Evolutionary conservation across 2,113 vertebrate genomes (phyloP), one percentile per base, ranked within the genome.

Genomic region (Pteronura brasiliensis): DNA sequence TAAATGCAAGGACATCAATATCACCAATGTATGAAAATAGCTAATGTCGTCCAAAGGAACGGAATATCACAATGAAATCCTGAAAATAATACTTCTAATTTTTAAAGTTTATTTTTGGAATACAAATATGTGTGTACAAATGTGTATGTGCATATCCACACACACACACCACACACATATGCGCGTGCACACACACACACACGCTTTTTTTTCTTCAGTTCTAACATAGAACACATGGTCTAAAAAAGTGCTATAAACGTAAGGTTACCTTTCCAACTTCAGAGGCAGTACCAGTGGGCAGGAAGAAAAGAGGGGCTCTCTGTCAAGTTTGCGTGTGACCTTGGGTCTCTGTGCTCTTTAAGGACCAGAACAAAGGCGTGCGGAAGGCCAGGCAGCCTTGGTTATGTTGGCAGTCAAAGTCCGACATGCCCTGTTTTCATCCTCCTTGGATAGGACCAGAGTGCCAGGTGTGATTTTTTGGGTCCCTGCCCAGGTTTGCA

Each of bases 381-480:
- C 5, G 0, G 80, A 76, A 6, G 34, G 57, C 71, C 80, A 74
- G 80, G 85, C 34, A 81, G 80, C 84, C 55, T 74, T 80, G 67
- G 79, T 59, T 29, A 7, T 29, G 49, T 6, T 88, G 65, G 59
- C 71, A 92, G 74, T 31, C 29, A 18, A 82, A 96, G 61, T 86
- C 97, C 55, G 83, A 57, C 61, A 4, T 31, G 87, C 34, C 31
- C 74, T 95, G 34, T 79, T 77, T 39, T 88, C 71, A 49, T 93
- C 74, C 74, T 93, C 69, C 59, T 81, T 97, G 94, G 93, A 95
- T 27, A 76, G 57, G 55, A 39, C 57, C 34, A 18, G 47, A 77
- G 57, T 57, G 80, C 55, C 95, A 96, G 77, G 95, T 96, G 93
- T 97, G 79, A 95, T 52, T 95, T 61, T 95, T 90, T 96, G 93